Base-by-base conservation (phyloP, 2,113 vertebrate genomes). In the Cavia aperea region DNA sequence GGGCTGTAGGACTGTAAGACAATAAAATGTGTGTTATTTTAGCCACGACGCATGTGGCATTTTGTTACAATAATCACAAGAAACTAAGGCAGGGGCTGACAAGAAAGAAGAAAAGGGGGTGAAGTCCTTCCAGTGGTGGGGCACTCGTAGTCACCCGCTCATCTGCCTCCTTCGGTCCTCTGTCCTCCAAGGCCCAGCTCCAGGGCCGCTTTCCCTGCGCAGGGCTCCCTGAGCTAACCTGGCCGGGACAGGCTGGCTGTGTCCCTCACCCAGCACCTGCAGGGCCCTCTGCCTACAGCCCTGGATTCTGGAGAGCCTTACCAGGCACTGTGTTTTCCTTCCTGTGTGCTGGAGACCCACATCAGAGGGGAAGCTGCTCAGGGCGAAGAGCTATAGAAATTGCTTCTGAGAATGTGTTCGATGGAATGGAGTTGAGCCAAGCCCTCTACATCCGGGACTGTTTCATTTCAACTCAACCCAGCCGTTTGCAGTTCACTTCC, bases 171-270 rank as follows among this genome's bases (percentile, higher is more conserved):
- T 7, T 5, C 51, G 56, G 11, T 58, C 21, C 46, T 77, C 23
- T 18, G 4, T 36, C 39, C 72, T 43, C 19, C 39, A 19, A 89
- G 60, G 4, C 39, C 65, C 87, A 13, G 31, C 14, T 66, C 84
- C 12, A 68, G 43, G 0, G 24, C 9, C 0, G 1, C 46, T 70
- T 15, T 39, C 18, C 11, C 68, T 7, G 2, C 2, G 49, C 4
- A 39, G 68, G 62, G 63, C 21, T 68, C 15, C 23, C 43, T 83
- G 75, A 39, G 43, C 54, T 65, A 29, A 11, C 2, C 36, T 24
- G 36, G 46, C 68, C 33, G 13, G 63, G 31, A 10, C 13, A 23
- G 49, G 54, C 12, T 46, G 10, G 46, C 43, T 4, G 1, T 36
- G 39, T 8, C 14, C 56, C 15, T 81, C 19, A 0, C 75, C 56